Base-by-base conservation (phyloP, 2,113 vertebrate genomes). In the Morone saxatilis region DNA sequence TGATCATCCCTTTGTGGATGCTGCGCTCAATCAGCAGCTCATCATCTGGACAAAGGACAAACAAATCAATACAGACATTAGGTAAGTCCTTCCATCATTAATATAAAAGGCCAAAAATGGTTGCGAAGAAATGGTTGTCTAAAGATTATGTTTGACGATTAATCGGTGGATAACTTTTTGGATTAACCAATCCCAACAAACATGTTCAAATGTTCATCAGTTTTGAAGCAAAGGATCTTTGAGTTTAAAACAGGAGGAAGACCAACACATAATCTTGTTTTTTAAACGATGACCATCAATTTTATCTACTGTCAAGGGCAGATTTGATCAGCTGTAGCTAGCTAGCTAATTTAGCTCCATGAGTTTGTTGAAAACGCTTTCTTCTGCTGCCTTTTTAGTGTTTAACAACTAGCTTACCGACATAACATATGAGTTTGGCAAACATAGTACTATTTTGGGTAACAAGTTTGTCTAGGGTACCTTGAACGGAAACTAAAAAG, bases 1-100 rank as follows among this genome's bases (percentile, higher is more conserved):
- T 97, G 86, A 98, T 96, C 96, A 97, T 96, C 13, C 97, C 97
- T n/a, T 96, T 96, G 16, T 96, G 90, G 4, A 96, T 91, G 91
- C 96, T 96, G 66, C 97, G 95, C 62, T 97, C 97, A 4, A 99
- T 98, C 73, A 99, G 93, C 74, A 96, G 93, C 56, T 96, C 94
- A 2, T 97, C 96, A 91, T 93, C 97, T 97, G 91, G 16, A 87
- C 16, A 5, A 16, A 31, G 45, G 38, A 80, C 12, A 74, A 48
- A 41, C n/a, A 56, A 11, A 53, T n/a, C 48, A 25, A 14, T 1
- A n/a, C 7, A 36, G 51, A 54, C 14, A 3, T 16, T 8, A 9
- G 1, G 2, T 14, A 7, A 14, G 45, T 47, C 45, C 45, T 47
- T 47, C 45, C 12, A 13, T 31, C 6, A 31, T 59, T 56, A 22